Evolutionary conservation across 2,888 invertebrate genomes (phyloP), one percentile per base, ranked within the genome.

Genomic region (Cyclophora punctaria): DNA sequence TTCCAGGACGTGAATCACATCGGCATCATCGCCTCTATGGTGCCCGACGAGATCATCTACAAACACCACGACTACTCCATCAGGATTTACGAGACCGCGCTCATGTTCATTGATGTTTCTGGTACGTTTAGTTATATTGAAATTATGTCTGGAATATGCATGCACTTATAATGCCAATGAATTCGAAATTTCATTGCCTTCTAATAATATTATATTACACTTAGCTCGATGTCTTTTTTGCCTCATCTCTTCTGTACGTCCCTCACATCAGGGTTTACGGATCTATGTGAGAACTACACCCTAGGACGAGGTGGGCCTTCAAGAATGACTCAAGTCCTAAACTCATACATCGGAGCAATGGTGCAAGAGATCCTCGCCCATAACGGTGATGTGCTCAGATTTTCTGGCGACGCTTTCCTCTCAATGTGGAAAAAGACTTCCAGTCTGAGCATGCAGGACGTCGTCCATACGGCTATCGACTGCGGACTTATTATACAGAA

Each of bases 261-360:
- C 20, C 20, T 20, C 20, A 20, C 20, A 20, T 20, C 20, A 92
- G 92, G 92, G 44, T 92, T 92, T 62, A 92, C 92, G 0, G 90
- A 91, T 20, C 77, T 93, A 4, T 90, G 91, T 50, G 92, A 94
- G 67, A 91, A 89, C 50, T 94, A 93, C 66, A 92, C 91, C 34
- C 6, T 34, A 3, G 92, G 92, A 0, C 90, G 90, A 58, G 92
- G 92, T 2, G 94, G 94, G 0, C 92, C 93, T 0, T 93, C 94
- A 3, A 89, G 92, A 50, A 78, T 94, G 44, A 93, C 93, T 0
- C 91, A 92, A 66, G 92, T 92, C 0, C 73, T 94, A 3, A 93
- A 94, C 78, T 89, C 89, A 3, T 94, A 93, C 71, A 91, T 94
- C 58, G 93, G 93, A 0, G 90, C 92, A 0, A 91, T 94, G 89